These are phyloP conservation scores for Gobio gobio DNA, from an alignment of 2,113 vertebrate genomes.

Conservation along the genomic window DNA sequence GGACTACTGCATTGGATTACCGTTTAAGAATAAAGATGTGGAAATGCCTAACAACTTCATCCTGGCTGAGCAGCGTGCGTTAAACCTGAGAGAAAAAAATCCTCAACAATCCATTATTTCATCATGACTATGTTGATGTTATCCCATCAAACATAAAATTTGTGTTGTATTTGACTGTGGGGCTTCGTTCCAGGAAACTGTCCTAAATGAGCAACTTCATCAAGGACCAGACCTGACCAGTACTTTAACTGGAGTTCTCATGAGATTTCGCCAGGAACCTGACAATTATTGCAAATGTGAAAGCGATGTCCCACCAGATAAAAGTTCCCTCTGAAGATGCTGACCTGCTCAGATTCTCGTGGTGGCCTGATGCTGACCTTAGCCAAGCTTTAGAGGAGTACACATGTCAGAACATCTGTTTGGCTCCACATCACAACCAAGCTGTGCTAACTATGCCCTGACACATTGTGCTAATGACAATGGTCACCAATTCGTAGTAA, in stretches of 20 bases:
- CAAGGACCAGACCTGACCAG: background rate
- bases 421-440: background rate
- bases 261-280: background rate
- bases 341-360: background rate
- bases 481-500: too few species aligned
- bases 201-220: background rate
- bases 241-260: background rate
- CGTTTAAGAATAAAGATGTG: too few species aligned
- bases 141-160: too few species aligned
- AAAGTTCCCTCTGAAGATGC: background rate
- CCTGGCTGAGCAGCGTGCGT: too few species aligned
- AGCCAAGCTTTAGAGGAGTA: background rate
- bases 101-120: too few species aligned
- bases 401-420: background rate
- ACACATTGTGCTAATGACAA: too few species aligned
- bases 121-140: too few species aligned
- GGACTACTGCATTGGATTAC: too few species aligned
- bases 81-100: too few species aligned
- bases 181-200: background rate
- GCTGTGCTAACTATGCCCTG: background rate
- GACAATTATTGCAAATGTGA: background rate
- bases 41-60: too few species aligned
- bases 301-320: background rate
- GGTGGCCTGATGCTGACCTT: background rate
- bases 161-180: background rate